These are phyloP conservation scores for Volucella bombylans DNA, from an alignment of 2,888 invertebrate species.

Conservation along the genomic window DNA sequence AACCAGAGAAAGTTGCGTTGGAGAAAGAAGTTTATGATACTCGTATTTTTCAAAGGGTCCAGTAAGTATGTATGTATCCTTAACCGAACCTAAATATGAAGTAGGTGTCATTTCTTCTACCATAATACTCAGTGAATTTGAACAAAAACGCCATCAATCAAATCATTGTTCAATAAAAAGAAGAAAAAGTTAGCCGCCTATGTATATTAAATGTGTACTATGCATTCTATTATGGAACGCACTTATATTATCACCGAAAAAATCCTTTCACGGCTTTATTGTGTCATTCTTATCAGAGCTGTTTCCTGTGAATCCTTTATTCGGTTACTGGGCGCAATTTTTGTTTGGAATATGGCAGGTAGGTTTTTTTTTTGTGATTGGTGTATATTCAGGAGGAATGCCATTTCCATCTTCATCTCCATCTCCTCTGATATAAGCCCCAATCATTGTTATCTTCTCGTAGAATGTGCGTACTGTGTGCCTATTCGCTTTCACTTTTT, in stretches of 20 bases:
- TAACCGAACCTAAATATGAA: conserved; percentile 27
- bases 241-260: conserved; percentile 57
- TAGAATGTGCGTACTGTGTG: conserved; percentile 28
- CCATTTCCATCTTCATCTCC: conserved; percentile 9
- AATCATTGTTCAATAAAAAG: conserved; percentile 52
- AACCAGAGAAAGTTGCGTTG: conserved; percentile 6
- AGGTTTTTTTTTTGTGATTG: conserved; percentile 48
- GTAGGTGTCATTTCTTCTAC: neutral
- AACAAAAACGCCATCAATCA: conserved; percentile 67
- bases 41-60: conserved; percentile 18
- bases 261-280: conserved; percentile 68
- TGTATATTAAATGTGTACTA: neutral
- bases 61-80: conserved; percentile 26
- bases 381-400: conserved; percentile 39
- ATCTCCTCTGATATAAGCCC: conserved; percentile 1
- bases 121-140: conserved; percentile 50
- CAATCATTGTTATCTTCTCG: conserved; percentile 48
- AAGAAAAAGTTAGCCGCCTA: no score
- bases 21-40: conserved; percentile 15
- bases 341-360: conserved; percentile 58
- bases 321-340: conserved; percentile 64
- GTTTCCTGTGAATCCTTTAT: conserved; percentile 70
- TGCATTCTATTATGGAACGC: conserved; percentile 24
- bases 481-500: conserved; percentile 51
- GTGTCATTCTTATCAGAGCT: conserved; percentile 68